Base-by-base conservation (phyloP, 2,113 vertebrate genomes). In the Stercorarius parasiticus region DNA sequence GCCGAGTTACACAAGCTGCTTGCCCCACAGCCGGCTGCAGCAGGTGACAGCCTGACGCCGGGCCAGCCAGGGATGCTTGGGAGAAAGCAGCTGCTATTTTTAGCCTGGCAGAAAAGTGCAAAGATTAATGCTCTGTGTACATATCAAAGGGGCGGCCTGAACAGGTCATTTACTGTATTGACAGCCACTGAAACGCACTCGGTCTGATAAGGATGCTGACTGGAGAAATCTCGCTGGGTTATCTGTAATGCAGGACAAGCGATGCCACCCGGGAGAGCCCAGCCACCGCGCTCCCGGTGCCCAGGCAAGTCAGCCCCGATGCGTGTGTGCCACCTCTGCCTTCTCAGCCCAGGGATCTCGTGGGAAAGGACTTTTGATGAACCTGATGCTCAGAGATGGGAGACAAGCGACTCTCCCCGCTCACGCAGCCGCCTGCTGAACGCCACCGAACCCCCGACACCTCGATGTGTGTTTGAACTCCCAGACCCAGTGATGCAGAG, bases 1-100 rank as follows among this genome's bases (percentile, higher is more conserved):
- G 91, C 66, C 0, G 16, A 36, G 82, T 93, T 95, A 94, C 90
- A 83, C 87, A 91, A 97, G 90, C 83, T 71, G 88, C 90, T 92
- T 30, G 67, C 36, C 14, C 25, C 82, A 71, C 30, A 77, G 79
- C 45, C 64, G 43, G 86, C 86, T 81, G 90, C 87, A 93, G 90
- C 93, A 93, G 96, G 96, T 79, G 90, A 97, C 53, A 40, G 58
- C 15, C 49, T 64, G 91, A 93, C 61, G 76, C 34, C 0, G 4
- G 65, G 86, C 90, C 91, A 85, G 82, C 40, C 52, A 5, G 11
- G 52, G 93, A 78, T 47, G 76, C 55, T 47, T 8, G 0, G 64
- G 36, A 80, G 88, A 65, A 70, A 81, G 92, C 69, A 78, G 83
- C 17, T 4, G 52, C 83, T 93, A 89, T 94, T 95, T 95, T 90